Evolutionary conservation across 1,140 invertebrate species (phyloP).

Genomic region (Callitettix versicolor): DNA sequence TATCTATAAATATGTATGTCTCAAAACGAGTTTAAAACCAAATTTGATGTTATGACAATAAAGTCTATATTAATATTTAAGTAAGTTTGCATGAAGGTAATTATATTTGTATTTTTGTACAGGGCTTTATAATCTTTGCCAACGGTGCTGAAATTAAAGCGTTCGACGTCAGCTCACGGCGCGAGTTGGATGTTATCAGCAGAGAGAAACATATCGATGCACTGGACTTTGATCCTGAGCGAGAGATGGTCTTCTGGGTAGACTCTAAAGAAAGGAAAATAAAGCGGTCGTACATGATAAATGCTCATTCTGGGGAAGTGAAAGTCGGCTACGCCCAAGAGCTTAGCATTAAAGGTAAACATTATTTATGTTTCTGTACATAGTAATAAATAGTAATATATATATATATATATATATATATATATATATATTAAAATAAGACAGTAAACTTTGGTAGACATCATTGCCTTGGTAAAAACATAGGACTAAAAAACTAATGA

Average conservation of each 20-base stretch:
- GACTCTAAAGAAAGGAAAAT: slow-evolving; percentile 83
- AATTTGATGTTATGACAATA: no score
- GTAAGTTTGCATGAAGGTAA: no score
- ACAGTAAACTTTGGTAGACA: no score
- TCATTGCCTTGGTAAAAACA: no score
- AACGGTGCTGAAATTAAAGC: slow-evolving; percentile 81
- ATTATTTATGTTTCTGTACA: no score
- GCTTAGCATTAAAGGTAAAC: slow-evolving; percentile 57
- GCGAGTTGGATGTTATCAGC: slow-evolving; percentile 62
- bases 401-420: no score
- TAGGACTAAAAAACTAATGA: no score
- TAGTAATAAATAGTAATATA: no score
- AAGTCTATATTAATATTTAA: no score
- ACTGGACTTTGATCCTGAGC: slow-evolving; percentile 72
- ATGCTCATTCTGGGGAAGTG: slow-evolving; percentile 58
- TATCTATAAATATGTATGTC: no score
- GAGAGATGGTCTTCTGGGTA: slow-evolving; percentile 85
- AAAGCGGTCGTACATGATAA: slow-evolving; percentile 81
- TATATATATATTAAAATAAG: no score
- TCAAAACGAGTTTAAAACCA: no score
- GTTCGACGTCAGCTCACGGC: slow-evolving; percentile 49
- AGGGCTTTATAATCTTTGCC: slow-evolving; percentile 33
- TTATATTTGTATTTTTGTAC: neutral
- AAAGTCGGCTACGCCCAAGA: slow-evolving; percentile 81
- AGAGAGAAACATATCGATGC: slow-evolving; percentile 79